A percentile compares a stretch with the other conserved stretches of the same genome.
These are phyloP conservation scores for Origma solitaria DNA, from an alignment of 2,113 vertebrate genomes.

Conservation along the genomic window DNA sequence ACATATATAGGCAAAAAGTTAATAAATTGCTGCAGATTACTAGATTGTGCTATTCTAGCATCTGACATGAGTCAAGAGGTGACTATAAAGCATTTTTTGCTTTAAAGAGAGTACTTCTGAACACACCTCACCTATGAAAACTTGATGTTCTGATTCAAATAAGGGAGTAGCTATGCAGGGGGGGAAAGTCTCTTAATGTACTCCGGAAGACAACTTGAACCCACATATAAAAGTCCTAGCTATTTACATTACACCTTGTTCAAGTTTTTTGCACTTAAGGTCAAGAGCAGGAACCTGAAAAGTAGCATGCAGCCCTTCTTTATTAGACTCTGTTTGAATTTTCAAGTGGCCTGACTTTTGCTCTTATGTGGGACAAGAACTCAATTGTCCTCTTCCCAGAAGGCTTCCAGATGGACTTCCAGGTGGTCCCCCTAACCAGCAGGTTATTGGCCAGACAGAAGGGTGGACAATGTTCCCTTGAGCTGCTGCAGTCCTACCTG, in stretches of 20 bases:
- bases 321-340: neutral
- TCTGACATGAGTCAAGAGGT: neutral
- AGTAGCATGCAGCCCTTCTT: neutral
- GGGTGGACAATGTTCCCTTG: neutral
- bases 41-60: neutral
- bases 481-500: neutral
- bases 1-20: neutral
- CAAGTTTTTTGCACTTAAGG: neutral
- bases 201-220: neutral
- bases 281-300: neutral
- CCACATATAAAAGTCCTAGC: neutral
- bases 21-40: neutral
- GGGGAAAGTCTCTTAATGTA: neutral
- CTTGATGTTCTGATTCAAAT: neutral
- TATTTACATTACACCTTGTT: neutral
- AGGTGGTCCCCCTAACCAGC: neutral
- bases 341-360: neutral
- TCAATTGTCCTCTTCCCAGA: neutral
- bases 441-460: neutral
- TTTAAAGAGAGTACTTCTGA: neutral
- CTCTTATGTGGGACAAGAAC: neutral
- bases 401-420: neutral
- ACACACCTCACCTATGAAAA: neutral
- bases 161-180: neutral
- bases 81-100: neutral